These are phyloP conservation scores for Eulemur rubriventer DNA, from an alignment of 2,797 vertebrate genomes.

Conservation along the genomic window DNA sequence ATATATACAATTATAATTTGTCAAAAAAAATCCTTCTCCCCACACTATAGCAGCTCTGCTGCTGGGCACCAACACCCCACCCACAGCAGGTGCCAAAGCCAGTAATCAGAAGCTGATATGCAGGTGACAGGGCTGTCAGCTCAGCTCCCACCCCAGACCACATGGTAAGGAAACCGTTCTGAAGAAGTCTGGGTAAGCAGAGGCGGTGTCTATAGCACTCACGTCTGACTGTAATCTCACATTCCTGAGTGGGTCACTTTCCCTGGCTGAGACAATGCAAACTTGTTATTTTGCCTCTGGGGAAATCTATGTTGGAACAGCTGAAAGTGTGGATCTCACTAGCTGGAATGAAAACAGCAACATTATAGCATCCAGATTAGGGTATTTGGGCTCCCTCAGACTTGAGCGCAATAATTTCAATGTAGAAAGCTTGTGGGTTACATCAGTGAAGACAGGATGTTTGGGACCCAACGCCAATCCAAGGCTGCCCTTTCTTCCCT, in stretches of 20 bases:
- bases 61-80: neutral
- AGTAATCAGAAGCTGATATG: neutral
- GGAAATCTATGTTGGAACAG: constrained; percentile 15
- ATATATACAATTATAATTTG: neutral
- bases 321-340: neutral
- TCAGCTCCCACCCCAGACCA: neutral
- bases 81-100: neutral
- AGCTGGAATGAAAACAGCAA: neutral
- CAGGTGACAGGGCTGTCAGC: neutral
- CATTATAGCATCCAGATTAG: neutral
- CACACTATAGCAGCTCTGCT: neutral
- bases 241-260: neutral
- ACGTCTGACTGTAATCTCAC: neutral
- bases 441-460: neutral
- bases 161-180: neutral
- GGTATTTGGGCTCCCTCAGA: neutral
- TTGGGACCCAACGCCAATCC: neutral
- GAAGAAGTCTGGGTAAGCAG: neutral
- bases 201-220: accelerated
- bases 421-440: neutral
- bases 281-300: constrained; percentile 33
- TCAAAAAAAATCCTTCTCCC: neutral
- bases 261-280: neutral
- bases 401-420: neutral
- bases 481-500: neutral